These are phyloP conservation scores for Pycnomerus fuliginosus DNA, from an alignment of 2,888 invertebrate genomes.

Conservation along the genomic window DNA sequence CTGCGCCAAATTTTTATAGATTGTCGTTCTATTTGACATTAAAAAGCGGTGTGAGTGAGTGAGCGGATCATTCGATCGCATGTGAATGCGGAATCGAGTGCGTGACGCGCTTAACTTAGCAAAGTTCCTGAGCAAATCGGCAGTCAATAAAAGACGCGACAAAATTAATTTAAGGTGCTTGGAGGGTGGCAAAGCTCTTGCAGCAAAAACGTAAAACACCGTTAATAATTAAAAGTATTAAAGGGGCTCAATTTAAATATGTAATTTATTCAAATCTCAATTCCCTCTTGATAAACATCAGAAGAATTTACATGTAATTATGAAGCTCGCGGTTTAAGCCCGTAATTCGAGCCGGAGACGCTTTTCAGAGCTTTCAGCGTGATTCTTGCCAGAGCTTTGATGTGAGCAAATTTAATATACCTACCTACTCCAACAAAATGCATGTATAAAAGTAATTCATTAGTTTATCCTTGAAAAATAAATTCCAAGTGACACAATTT, in stretches of 20 bases:
- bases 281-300: constrained; percentile 47
- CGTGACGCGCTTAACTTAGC: constrained; percentile 13
- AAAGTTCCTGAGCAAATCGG: constrained; percentile 18
- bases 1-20: no score
- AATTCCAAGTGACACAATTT: no score
- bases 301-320: constrained; percentile 50
- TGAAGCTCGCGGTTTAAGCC: constrained; percentile 45
- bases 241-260: constrained; percentile 39
- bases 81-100: no score
- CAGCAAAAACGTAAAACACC: constrained; percentile 30
- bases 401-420: constrained; percentile 47
- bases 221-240: constrained; percentile 37
- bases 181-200: constrained; percentile 15
- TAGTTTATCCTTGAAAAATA: no score
- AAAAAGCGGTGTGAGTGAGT: no score
- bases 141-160: constrained; percentile 22
- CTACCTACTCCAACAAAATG: constrained; percentile 38
- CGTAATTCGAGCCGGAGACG: constrained; percentile 43
- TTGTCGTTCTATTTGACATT: no score
- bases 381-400: constrained; percentile 46
- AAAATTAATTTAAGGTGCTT: constrained; percentile 17
- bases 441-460: constrained; percentile 37
- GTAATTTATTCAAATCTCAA: constrained; percentile 46
- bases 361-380: constrained; percentile 43
- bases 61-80: no score